Evolutionary conservation across 2,888 invertebrate species (phyloP).

Genomic region (Plagodis dolabraria): DNA sequence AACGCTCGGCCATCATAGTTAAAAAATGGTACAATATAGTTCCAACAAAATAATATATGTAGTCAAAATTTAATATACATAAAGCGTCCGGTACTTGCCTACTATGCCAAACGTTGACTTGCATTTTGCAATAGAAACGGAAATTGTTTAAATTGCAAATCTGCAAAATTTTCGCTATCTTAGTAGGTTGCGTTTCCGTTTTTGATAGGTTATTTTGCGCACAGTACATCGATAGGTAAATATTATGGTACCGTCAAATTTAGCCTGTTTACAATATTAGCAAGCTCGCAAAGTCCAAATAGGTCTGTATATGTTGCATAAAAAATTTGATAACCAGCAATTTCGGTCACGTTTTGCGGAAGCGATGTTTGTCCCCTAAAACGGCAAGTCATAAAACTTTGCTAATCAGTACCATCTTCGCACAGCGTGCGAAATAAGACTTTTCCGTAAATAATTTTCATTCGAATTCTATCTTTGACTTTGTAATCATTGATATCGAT

Average conservation of each 20-base stretch:
- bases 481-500: constrained; percentile 56
- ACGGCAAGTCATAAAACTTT: constrained; percentile 77
- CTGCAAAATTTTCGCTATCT: constrained; percentile 16
- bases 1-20: too few species aligned
- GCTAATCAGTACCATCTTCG: constrained; percentile 73
- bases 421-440: constrained; percentile 66
- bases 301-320: constrained; percentile 41
- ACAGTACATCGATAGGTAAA: constrained; percentile 1
- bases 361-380: constrained; percentile 66
- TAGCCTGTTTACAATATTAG: not conserved
- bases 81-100: too few species aligned
- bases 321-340: constrained; percentile 52
- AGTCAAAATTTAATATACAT: too few species aligned
- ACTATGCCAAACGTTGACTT: too few species aligned
- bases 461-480: constrained; percentile 79
- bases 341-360: constrained; percentile 59
- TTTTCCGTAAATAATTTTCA: constrained; percentile 77
- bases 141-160: constrained; percentile 16
- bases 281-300: constrained; percentile 34
- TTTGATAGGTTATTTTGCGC: constrained; percentile 21
- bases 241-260: constrained; percentile 1
- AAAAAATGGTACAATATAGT: too few species aligned
- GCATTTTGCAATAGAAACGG: not conserved
- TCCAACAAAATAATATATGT: too few species aligned
- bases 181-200: constrained; percentile 23